Conservation (phyloP, 2,888 invertebrate species). For the Leptinotarsa haldemani region DNA sequence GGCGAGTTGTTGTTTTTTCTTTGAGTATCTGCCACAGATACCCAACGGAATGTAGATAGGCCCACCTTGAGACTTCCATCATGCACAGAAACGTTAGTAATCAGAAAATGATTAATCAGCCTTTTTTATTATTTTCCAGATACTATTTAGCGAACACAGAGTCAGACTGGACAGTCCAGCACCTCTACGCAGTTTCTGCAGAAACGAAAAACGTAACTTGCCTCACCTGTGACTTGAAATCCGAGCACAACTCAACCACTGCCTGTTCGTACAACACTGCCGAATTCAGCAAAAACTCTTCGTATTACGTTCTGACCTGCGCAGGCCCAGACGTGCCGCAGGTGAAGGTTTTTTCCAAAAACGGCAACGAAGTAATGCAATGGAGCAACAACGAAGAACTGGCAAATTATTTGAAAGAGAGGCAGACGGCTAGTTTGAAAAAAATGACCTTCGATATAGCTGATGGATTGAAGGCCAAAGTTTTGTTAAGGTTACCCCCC, state of each 20-base stretch:
- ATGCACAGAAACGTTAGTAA: no score
- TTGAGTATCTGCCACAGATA: no score
- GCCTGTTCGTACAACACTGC: conserved; percentile 78
- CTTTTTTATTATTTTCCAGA: conserved; percentile 65
- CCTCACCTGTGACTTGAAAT: conserved; percentile 78
- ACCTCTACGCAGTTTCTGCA: conserved; percentile 80
- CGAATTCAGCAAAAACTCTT: conserved; percentile 74
- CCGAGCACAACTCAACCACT: conserved; percentile 66
- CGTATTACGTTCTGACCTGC: conserved; percentile 81
- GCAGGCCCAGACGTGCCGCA: conserved; percentile 88
- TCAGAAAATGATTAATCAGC: not conserved
- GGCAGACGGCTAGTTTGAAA: conserved; percentile 71
- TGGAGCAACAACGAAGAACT: conserved; percentile 79
- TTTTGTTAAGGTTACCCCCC: conserved; percentile 79
- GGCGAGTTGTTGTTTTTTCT: no score
- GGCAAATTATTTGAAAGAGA: conserved; percentile 65
- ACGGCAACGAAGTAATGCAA: conserved; percentile 61
- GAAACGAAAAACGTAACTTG: conserved; percentile 71
- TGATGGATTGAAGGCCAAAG: conserved; percentile 78
- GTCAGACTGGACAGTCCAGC: conserved; percentile 80
- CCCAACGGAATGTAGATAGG: no score
- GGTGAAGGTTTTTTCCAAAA: conserved; percentile 72
- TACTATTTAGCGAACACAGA: conserved; percentile 88
- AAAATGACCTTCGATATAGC: conserved; percentile 74
- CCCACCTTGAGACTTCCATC: no score